These are phyloP conservation scores for Podilymbus podiceps DNA, from an alignment of 2,113 vertebrate genomes.

Conservation along the genomic window DNA sequence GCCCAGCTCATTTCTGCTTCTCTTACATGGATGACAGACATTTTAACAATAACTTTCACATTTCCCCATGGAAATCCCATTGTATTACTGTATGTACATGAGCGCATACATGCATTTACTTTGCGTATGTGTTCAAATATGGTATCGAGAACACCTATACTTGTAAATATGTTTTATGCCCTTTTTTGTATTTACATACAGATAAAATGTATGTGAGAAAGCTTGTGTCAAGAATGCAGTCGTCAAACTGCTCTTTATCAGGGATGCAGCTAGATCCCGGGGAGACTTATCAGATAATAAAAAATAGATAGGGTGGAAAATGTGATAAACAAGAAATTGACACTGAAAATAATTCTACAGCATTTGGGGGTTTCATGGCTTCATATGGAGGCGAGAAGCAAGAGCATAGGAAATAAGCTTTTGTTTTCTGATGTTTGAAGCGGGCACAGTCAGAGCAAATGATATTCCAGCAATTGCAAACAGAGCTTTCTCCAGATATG, in stretches of 20 bases:
- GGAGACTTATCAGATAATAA: slow-evolving; percentile 75
- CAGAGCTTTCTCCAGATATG: slow-evolving; percentile 25
- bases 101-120: slow-evolving; percentile 31
- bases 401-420: slow-evolving; percentile 62
- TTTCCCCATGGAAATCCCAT: slow-evolving; percentile 68
- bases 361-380: slow-evolving; percentile 47
- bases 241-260: slow-evolving; percentile 66
- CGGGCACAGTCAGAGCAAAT: not conserved
- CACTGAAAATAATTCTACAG: slow-evolving; percentile 65
- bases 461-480: not conserved
- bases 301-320: slow-evolving; percentile 66
- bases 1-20: slow-evolving; percentile 79
- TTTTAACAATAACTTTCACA: slow-evolving; percentile 73
- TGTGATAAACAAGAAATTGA: slow-evolving; percentile 70
- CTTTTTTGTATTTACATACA: slow-evolving; percentile 55
- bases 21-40: slow-evolving; percentile 75
- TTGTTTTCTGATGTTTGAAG: slow-evolving; percentile 46
- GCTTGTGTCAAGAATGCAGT: slow-evolving; percentile 43
- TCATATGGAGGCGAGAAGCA: slow-evolving; percentile 13
- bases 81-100: slow-evolving; percentile 54
- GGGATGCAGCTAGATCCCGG: slow-evolving; percentile 65
- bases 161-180: slow-evolving; percentile 48
- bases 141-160: slow-evolving; percentile 42
- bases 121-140: slow-evolving; percentile 22
- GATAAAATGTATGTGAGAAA: slow-evolving; percentile 46